Evolutionary conservation across 2,113 vertebrate genomes (phyloP).

Genomic region (Catharus minimus): DNA sequence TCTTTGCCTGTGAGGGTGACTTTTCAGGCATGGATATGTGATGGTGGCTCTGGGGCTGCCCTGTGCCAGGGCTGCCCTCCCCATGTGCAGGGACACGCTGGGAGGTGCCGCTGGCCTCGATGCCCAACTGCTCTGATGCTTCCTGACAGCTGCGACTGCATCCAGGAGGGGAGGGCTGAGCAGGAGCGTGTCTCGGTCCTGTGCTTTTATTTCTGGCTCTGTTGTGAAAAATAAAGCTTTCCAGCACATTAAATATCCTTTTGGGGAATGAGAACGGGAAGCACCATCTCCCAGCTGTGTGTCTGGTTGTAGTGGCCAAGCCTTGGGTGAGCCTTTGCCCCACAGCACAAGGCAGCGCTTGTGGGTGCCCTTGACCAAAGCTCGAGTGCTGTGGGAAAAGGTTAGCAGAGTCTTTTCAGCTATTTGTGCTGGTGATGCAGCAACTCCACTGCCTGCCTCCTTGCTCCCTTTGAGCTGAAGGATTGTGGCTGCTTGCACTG

Average conservation of each 20-base stretch:
- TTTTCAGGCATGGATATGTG: not conserved
- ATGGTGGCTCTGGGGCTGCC: rapidly evolving
- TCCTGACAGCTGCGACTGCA: not conserved
- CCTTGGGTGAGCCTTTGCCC: not conserved
- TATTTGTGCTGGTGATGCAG: not conserved
- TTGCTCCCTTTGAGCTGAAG: not conserved
- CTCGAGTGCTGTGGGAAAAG: not conserved
- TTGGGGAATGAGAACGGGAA: not conserved
- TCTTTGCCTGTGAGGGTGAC: not conserved
- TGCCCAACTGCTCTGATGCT: not conserved
- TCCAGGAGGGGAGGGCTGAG: not conserved
- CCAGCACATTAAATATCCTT: not conserved
- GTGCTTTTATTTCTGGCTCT: not conserved
- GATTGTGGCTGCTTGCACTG: not conserved
- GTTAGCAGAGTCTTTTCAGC: not conserved
- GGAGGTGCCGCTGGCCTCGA: not conserved
- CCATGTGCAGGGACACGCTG: rapidly evolving
- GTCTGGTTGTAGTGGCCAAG: not conserved
- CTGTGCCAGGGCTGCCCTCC: not conserved
- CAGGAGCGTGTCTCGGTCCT: rapidly evolving
- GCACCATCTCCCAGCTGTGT: rapidly evolving
- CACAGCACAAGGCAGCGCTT: rapidly evolving
- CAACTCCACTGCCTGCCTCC: not conserved
- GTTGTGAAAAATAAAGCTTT: not conserved
- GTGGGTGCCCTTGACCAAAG: not conserved